Evolutionary conservation across 2,888 invertebrate genomes (phyloP), one percentile per base, ranked within the genome.

Genomic region (Aphidius colemani): DNA sequence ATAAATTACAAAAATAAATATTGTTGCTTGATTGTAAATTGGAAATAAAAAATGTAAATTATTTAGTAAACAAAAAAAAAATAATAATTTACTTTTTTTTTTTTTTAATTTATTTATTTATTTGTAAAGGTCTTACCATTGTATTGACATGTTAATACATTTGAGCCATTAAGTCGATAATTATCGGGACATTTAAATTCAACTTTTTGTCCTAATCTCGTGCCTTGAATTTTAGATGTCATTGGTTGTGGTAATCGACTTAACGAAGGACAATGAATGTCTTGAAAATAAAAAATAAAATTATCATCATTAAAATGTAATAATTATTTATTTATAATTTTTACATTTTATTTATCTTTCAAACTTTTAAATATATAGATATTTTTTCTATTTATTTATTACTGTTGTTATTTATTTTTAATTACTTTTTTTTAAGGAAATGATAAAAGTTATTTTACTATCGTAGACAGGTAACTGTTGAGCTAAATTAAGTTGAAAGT

Each of bases 141-240:
- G 68, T 82, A 82, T 84, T 91, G 90, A 80, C 95, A 96, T 48
- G 91, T 91, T 69, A 95, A 87, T 74, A 91, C 89, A 50, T 89
- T 85, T 3, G 90, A 86, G 7, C 95, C 96, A 69, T 90, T 88
- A 61, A 95, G 86, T 69, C 89, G 88, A 82, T 88, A 94, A 40
- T 95, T 95, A 9, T 88, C 85, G 64, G 91, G 90, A 82, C 96
- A 96, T 74, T 89, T 88, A 82, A 92, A 93, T 72, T 87, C 85
- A 6, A 90, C 89, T 65, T 85, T 87, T 77, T 94, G 91, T 11
- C 94, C 94, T 71, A 95, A 86, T 71, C 89, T 87, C 57, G 89
- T 88, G 50, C 94, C 94, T 81, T 93, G 93, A 49, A 91, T 87
- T 73, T 89, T 88, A 71, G 90, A 88, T 39, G 88, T 88, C 69